Evolutionary conservation across 2,113 vertebrate species (phyloP).

Genomic region (Mesitornis unicolor): DNA sequence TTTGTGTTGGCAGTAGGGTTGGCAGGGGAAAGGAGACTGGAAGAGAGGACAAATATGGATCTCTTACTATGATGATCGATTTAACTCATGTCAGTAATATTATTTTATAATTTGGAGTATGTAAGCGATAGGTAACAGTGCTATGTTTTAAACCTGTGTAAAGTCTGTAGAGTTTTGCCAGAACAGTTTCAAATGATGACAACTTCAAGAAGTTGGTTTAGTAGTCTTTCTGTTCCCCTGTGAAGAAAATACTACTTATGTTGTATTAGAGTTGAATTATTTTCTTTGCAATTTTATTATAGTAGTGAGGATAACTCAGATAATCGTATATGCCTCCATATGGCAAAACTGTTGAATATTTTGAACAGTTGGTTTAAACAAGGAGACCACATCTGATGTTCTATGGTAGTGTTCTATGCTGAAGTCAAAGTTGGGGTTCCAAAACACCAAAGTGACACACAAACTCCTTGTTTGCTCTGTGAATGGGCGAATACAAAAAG

Average conservation of each 20-base stretch:
- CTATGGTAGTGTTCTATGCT: background rate
- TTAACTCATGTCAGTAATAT: background rate
- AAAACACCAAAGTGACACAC: background rate
- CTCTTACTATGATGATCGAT: background rate
- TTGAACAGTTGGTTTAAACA: background rate
- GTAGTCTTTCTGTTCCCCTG: background rate
- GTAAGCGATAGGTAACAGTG: background rate
- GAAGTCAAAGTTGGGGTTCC: background rate
- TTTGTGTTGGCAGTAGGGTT: conserved; percentile 9
- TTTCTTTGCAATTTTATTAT: background rate
- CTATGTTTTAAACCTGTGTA: background rate
- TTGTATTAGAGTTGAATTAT: background rate
- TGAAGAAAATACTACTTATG: background rate
- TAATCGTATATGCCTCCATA: background rate
- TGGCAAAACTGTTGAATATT: background rate
- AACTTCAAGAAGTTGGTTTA: background rate
- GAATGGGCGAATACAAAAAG: background rate
- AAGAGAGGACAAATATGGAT: background rate
- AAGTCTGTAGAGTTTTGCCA: background rate
- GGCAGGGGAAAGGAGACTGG: background rate
- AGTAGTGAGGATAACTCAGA: background rate
- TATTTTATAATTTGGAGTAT: background rate
- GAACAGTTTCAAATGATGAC: background rate
- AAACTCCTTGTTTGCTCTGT: background rate
- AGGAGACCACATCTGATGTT: background rate